Evolutionary conservation across 2,797 vertebrate species (phyloP).

Genomic region (Alauda arvensis): DNA sequence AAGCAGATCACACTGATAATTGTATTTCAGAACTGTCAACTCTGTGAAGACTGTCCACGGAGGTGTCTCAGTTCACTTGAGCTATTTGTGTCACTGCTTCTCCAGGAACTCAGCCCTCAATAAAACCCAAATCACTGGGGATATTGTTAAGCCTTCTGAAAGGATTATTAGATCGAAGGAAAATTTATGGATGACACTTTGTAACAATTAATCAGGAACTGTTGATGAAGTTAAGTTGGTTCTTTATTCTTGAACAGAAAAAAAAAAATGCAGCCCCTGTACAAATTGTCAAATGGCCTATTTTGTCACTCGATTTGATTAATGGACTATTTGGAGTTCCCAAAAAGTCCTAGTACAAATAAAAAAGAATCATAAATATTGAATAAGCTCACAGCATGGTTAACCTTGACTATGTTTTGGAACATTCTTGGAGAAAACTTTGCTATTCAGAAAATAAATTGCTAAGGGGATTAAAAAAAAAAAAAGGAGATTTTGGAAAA

Average conservation of each 20-base stretch:
- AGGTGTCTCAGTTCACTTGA: constrained; percentile 80
- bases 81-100: constrained; percentile 85
- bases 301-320: constrained; percentile 93
- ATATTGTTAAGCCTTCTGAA: constrained; percentile 80
- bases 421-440: constrained; percentile 71
- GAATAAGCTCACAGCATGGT: constrained; percentile 73
- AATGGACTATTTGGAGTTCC: constrained; percentile 86
- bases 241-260: constrained; percentile 63
- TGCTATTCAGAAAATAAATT: constrained; percentile 75
- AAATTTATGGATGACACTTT: constrained; percentile 89
- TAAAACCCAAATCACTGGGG: constrained; percentile 85
- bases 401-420: constrained; percentile 80
- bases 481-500: constrained; percentile 77
- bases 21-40: constrained; percentile 95
- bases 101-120: constrained; percentile 77
- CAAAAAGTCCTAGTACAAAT: constrained; percentile 75
- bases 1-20: constrained; percentile 97
- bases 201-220: constrained; percentile 90
- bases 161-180: constrained; percentile 91
- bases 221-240: constrained; percentile 88
- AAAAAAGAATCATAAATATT: constrained; percentile 80
- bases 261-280: constrained; percentile 40
- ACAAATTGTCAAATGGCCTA: constrained; percentile 80
- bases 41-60: constrained; percentile 83
- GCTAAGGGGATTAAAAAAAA: constrained; percentile 66